phyloP scores from a whole-genome alignment of 2,113 vertebrate species.

The Leucosticte australis region DNA sequence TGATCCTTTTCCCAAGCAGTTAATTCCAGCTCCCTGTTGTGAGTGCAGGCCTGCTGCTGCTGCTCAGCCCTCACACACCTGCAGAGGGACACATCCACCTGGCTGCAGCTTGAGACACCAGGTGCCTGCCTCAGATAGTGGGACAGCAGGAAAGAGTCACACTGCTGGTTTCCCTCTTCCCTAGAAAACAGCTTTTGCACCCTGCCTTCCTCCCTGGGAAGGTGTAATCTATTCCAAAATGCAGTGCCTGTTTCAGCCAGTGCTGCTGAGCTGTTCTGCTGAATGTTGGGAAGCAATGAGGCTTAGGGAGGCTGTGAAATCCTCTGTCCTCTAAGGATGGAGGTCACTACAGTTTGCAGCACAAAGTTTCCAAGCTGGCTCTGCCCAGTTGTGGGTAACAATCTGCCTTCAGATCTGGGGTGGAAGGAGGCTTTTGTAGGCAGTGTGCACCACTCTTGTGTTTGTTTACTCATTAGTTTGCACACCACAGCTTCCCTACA shows the following conservation, averaged over 20 bases:
- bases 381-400: not conserved
- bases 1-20: not conserved
- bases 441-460: not conserved
- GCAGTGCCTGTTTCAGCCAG: not conserved
- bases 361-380: not conserved
- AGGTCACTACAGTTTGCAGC: not conserved
- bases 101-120: not conserved
- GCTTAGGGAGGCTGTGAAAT: not conserved
- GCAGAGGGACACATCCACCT: rapidly evolving
- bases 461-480: slow-evolving; percentile 13
- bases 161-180: not conserved
- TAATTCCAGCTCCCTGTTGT: not conserved
- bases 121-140: not conserved
- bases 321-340: not conserved
- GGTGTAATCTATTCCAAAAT: not conserved
- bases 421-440: not conserved
- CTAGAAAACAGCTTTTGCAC: not conserved
- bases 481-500: not conserved
- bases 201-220: not conserved
- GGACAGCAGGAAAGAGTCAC: not conserved
- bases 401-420: not conserved
- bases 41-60: not conserved
- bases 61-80: not conserved
- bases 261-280: not conserved
- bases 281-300: not conserved